Percentiles rank a stretch among this genome's conserved stretches.
phyloP scores from a whole-genome alignment of 1,140 invertebrate species.

The Ooceraea biroi region DNA sequence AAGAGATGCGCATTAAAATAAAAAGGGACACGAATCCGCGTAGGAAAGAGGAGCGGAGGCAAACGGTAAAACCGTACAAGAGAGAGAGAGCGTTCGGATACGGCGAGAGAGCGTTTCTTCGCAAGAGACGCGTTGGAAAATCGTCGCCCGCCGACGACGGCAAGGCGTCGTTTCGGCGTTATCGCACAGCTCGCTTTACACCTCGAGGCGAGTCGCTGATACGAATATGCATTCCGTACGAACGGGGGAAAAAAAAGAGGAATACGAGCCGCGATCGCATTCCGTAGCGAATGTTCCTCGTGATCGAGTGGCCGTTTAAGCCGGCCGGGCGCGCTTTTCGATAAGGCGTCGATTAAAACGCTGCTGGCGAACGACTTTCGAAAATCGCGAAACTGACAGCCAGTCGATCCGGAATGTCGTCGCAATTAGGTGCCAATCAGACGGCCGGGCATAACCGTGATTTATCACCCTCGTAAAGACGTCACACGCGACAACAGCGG shows the following conservation, averaged over 20 bases:
- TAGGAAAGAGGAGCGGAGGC: background rate
- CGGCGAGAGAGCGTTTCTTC: background rate
- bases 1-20: background rate
- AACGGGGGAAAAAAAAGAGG: conserved; percentile 30
- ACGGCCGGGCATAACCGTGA: conserved; percentile 56
- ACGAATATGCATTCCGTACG: conserved; percentile 66
- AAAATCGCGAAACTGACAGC: conserved; percentile 61
- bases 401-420: conserved; percentile 60
- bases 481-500: conserved; percentile 46
- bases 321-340: conserved; percentile 39
- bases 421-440: conserved; percentile 62
- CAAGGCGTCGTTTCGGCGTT: conserved; percentile 59
- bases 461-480: conserved; percentile 62
- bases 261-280: conserved; percentile 64
- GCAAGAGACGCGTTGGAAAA: conserved; percentile 38
- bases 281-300: conserved; percentile 56
- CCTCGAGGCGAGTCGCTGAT: conserved; percentile 63
- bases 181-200: conserved; percentile 66
- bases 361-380: conserved; percentile 48
- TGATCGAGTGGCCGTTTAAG: conserved; percentile 61
- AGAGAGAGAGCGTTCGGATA: conserved; percentile 11
- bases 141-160: conserved; percentile 23
- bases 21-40: background rate
- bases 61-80: background rate
- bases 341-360: conserved; percentile 62